phyloP scores from a whole-genome alignment of 2,113 vertebrate genomes.

The Ophthalmolycus amberensis region DNA sequence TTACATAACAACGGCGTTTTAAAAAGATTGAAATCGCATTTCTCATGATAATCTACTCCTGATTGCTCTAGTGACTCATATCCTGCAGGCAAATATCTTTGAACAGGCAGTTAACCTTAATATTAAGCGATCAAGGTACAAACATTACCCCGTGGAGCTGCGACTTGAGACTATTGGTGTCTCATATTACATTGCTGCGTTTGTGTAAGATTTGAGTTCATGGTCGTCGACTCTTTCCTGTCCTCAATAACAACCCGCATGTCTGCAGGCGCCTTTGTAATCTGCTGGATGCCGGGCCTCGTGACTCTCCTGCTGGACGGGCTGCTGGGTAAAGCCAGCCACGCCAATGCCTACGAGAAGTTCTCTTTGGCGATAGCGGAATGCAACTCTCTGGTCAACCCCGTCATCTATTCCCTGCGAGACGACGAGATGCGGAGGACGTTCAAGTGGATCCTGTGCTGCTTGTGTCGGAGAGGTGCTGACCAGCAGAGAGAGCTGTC shows the following conservation, averaged over 20 bases:
- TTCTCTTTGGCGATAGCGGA: conserved; percentile 91
- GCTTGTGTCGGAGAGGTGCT: conserved; percentile 63
- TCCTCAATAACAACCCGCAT: neutral
- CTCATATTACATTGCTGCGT: neutral
- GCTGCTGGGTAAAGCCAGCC: conserved; percentile 81
- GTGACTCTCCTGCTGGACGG: conserved; percentile 91
- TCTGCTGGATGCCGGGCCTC: conserved; percentile 94
- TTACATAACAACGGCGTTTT: too few relatives aligned
- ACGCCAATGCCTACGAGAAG: conserved; percentile 88
- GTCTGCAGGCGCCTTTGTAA: conserved; percentile 89
- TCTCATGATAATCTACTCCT: neutral
- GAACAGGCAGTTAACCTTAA: neutral
- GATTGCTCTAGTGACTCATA: conserved; percentile 7
- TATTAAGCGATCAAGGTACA: neutral
- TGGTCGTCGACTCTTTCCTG: neutral
- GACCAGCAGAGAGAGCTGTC: conserved; percentile 49
- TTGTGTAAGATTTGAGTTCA: neutral
- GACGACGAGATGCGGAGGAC: conserved; percentile 91
- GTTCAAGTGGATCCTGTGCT: conserved; percentile 90
- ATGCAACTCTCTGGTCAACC: conserved; percentile 93
- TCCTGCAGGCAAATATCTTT: neutral
- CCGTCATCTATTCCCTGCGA: conserved; percentile 90
- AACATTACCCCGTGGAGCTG: neutral
- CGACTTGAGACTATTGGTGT: neutral
- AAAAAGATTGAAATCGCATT: neutral